These are phyloP conservation scores for Pectinophora gossypiella DNA, from an alignment of 1,140 invertebrate species.

Conservation along the genomic window DNA sequence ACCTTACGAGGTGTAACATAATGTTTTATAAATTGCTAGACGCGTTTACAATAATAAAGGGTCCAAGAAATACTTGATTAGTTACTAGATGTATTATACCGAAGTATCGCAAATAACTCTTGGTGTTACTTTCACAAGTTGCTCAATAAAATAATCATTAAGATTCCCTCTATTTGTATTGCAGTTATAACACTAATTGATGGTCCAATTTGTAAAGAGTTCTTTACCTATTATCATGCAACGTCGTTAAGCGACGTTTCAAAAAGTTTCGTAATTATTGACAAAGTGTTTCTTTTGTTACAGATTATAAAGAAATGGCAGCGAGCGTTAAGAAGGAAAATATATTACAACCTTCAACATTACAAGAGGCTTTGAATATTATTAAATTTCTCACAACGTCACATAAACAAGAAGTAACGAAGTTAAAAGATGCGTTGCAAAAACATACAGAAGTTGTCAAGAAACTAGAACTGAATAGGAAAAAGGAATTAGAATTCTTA, in stretches of 20 bases:
- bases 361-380: slow-evolving; percentile 62
- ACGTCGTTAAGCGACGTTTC: neutral
- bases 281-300: slow-evolving; percentile 32
- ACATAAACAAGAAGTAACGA: slow-evolving; percentile 59
- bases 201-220: neutral
- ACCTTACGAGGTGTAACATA: neutral
- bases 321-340: slow-evolving; percentile 38
- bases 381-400: slow-evolving; percentile 61
- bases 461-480: slow-evolving; percentile 57
- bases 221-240: neutral
- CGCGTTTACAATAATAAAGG: neutral
- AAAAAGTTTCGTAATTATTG: no score
- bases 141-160: neutral
- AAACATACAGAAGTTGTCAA: slow-evolving; percentile 58
- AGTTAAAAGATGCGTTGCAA: slow-evolving; percentile 42
- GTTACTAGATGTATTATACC: no score
- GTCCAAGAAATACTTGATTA: no score
- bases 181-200: neutral
- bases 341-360: slow-evolving; percentile 46
- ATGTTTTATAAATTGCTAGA: neutral
- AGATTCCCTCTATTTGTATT: no score
- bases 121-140: no score
- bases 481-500: slow-evolving; percentile 62
- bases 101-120: no score
- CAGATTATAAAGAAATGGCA: slow-evolving; percentile 43